Conservation (phyloP, 2,888 invertebrate species). For the Drosophila antonietae region DNA sequence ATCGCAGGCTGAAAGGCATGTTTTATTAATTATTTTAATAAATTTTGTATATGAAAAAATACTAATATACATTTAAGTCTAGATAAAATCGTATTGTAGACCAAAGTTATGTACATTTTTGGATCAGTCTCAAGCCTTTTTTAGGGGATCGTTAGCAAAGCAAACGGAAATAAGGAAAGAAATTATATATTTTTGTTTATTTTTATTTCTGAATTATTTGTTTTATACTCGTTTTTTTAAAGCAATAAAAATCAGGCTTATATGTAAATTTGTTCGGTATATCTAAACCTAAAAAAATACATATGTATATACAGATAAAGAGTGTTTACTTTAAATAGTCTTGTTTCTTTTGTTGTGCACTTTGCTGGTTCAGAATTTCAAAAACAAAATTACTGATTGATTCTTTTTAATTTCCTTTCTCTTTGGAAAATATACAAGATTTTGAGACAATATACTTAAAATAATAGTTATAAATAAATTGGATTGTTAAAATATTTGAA, state of each 20-base stretch:
- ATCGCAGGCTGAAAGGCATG: conserved; percentile 44
- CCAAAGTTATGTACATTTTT: not conserved
- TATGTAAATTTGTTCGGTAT: conserved; percentile 55
- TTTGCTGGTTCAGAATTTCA: conserved; percentile 54
- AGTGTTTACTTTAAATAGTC: conserved; percentile 64
- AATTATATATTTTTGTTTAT: not conserved
- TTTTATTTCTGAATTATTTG: conserved; percentile 20
- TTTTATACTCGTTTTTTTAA: conserved; percentile 43
- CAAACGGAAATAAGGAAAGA: not conserved
- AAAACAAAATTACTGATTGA: conserved; percentile 41
- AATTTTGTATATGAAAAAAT: conserved; percentile 16
- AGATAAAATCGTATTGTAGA: not conserved
- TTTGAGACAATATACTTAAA: conserved; percentile 22
- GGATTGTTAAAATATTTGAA: conserved; percentile 17
- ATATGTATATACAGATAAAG: conserved; percentile 63
- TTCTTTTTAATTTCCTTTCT: conserved; percentile 11
- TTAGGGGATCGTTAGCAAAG: not conserved
- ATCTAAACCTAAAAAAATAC: conserved; percentile 61
- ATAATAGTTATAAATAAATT: not conserved
- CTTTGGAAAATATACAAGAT: conserved; percentile 26
- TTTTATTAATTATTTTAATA: conserved; percentile 20
- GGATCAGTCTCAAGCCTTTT: not conserved
- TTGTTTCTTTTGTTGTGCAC: conserved; percentile 63
- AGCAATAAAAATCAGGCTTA: conserved; percentile 55
- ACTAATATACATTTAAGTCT: not conserved